Evolutionary conservation across 2,888 invertebrate genomes (phyloP), one percentile per base, ranked within the genome.

Genomic region (Petrolisthes cinctipes): DNA sequence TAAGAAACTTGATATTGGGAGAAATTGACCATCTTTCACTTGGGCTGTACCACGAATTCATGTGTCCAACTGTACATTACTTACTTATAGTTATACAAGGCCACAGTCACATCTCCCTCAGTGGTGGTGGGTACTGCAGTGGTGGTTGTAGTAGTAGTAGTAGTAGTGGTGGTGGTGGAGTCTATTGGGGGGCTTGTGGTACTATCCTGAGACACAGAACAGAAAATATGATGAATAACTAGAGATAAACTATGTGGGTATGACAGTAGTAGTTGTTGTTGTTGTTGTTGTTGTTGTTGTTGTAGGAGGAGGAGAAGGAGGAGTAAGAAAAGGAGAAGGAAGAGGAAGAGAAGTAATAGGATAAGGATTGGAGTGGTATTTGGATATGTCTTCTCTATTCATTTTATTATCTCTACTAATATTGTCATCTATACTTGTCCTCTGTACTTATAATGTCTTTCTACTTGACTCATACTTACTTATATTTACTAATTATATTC

Each of bases 51-150:
- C 37, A 37, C 37, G 37, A 37, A 37, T 37, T 37, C 37, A 0
- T 37, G 37, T 37, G 37, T 37, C 37, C 37, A 37, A 37, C 37
- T 37, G 61, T 61, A 61, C 61, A 66, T 14, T 37, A 78, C 88
- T 80, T 17, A 84, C 88, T 88, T 75, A 75, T 85, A 85, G 71
- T 85, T 88, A 17, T 85, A 86, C 11, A 86, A 83, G 17, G 86
- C 86, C n/a, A 86, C 86, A 4, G 86, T 86, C 57, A 79, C 86
- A 51, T 86, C 86, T 51, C 71, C 71, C 56, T 86, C 76, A 5
- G 86, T 86, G n/a, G 86, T 86, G 9, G 83, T 37, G 37, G 75
- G 53, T 11, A 37, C 9, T 0, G 66, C 56, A 53, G 78, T 54
- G 17, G 82, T 54, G 75, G 20, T 57, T 5, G 86, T 37, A 11